A percentile compares a stretch with the other conserved stretches of the same genome.
These are phyloP conservation scores for Halcyon leucocephala DNA, from an alignment of 2,797 vertebrate genomes.

Conservation along the genomic window DNA sequence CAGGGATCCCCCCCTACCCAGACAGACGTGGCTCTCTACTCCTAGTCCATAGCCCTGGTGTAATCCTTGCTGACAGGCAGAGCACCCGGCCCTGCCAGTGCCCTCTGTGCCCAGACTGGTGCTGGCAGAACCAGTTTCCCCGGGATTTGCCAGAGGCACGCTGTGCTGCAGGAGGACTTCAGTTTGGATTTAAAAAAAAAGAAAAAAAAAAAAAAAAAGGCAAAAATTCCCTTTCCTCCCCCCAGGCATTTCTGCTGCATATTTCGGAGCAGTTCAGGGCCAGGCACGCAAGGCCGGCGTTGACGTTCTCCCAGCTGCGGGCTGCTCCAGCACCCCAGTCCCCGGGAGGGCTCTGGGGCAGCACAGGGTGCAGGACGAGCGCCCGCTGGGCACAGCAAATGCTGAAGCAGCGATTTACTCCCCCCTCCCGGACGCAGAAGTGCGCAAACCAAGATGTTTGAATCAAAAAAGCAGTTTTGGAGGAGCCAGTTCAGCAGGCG, in stretches of 20 bases:
- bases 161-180: neutral
- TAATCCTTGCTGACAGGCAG: neutral
- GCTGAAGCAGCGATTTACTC: neutral
- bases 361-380: neutral
- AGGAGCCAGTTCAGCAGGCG: neutral
- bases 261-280: neutral
- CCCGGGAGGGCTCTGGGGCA: neutral
- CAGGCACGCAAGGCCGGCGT: neutral
- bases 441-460: neutral
- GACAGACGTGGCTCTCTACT: neutral
- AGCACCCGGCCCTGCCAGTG: neutral
- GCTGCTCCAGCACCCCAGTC: neutral
- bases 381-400: accelerated
- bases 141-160: accelerated
- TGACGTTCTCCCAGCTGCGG: neutral
- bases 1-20: accelerated
- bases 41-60: neutral
- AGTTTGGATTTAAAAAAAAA: neutral
- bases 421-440: accelerated
- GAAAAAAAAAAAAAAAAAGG: neutral
- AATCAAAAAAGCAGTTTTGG: neutral
- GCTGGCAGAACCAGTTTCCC: neutral
- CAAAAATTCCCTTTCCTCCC: neutral
- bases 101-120: neutral
- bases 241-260: neutral